phyloP scores from a whole-genome alignment of 2,113 vertebrate genomes.

The Fukomys damarensis region DNA sequence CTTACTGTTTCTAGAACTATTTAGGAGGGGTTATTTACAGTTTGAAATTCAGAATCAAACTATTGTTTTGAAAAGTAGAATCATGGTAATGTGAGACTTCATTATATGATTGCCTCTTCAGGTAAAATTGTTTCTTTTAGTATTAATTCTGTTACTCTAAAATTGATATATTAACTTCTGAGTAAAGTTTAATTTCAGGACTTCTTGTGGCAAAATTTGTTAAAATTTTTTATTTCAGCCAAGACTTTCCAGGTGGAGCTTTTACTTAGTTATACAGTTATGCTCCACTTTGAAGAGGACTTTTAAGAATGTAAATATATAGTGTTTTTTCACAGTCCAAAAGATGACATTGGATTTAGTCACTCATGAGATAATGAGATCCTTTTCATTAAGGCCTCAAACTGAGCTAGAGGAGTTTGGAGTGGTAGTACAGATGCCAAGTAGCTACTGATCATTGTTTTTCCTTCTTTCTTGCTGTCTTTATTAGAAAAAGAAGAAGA shows the following conservation, averaged over 20 bases:
- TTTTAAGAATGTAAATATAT: constrained; percentile 38
- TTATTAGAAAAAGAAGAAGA: constrained; percentile 37
- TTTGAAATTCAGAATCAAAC: background rate
- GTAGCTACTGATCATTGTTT: background rate
- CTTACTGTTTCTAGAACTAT: background rate
- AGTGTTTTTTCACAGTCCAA: constrained; percentile 19
- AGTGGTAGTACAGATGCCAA: background rate
- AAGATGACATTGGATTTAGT: constrained; percentile 23
- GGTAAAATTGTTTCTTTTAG: constrained; percentile 33
- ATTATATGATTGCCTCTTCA: constrained; percentile 15
- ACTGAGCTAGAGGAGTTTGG: background rate
- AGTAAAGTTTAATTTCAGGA: constrained; percentile 48
- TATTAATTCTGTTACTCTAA: constrained; percentile 46
- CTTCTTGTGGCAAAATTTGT: constrained; percentile 23
- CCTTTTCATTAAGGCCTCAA: background rate
- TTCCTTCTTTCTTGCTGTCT: background rate
- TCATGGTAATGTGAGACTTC: constrained; percentile 2
- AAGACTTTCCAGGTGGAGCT: background rate
- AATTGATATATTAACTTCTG: constrained; percentile 23
- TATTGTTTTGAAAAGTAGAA: constrained; percentile 30
- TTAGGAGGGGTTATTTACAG: constrained; percentile 41
- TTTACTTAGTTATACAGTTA: constrained; percentile 24
- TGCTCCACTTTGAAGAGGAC: constrained; percentile 2
- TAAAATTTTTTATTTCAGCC: background rate
- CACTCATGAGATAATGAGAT: background rate